Conservation (phyloP, 2,888 invertebrate genomes). For the Brachypalpus laphriformis region DNA sequence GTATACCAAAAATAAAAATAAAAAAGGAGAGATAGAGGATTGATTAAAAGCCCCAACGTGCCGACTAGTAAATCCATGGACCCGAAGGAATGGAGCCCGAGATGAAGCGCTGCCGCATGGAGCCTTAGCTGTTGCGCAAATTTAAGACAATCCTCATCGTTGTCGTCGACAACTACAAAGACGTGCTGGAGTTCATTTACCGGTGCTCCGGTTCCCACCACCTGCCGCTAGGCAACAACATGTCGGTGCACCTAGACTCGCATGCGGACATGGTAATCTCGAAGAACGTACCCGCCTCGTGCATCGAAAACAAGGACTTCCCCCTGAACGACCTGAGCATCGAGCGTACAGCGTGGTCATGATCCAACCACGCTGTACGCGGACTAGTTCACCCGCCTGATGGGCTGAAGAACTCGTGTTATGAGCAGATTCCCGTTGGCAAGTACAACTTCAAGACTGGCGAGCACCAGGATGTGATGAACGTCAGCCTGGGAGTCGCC, state of each 20-base stretch:
- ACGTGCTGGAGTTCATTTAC: constrained; percentile 90
- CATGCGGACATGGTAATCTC: constrained; percentile 96
- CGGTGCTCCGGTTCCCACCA: constrained; percentile 91
- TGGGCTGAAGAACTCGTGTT: constrained; percentile 96
- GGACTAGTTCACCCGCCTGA: constrained; percentile 90
- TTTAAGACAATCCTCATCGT: constrained; percentile 87
- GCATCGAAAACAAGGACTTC: constrained; percentile 88
- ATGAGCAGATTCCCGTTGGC: constrained; percentile 90
- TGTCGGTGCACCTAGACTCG: constrained; percentile 94
- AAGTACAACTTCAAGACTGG: constrained; percentile 89
- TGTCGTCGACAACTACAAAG: constrained; percentile 91
- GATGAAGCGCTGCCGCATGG: constrained; percentile 40
- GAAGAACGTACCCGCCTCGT: constrained; percentile 88
- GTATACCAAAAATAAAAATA: too few relatives aligned
- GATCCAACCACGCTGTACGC: constrained; percentile 93
- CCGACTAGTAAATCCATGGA: constrained; percentile 30
- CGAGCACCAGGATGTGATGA: constrained; percentile 86
- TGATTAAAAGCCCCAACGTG: background rate
- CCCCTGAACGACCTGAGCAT: constrained; percentile 90
- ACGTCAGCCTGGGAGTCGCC: constrained; percentile 88
- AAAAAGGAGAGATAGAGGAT: too few relatives aligned
- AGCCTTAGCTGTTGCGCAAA: constrained; percentile 63
- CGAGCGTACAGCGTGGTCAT: constrained; percentile 98
- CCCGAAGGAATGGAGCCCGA: constrained; percentile 54
- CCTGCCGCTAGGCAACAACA: constrained; percentile 89